Evolutionary conservation across 2,888 invertebrate genomes (phyloP).

Genomic region (Drosophila sordidula): DNA sequence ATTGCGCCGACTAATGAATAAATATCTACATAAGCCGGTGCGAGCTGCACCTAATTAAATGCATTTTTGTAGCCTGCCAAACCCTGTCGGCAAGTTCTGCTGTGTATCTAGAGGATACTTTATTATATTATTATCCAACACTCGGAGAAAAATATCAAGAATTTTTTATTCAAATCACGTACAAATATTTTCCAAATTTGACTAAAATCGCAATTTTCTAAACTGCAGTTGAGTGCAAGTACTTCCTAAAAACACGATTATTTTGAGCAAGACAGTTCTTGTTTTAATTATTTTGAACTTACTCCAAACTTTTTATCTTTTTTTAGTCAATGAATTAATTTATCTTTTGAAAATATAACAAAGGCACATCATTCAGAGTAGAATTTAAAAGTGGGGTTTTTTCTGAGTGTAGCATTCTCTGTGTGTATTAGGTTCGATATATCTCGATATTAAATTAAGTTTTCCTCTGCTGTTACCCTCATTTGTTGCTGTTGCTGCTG

Average conservation of each 20-base stretch:
- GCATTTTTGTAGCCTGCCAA: constrained; percentile 36
- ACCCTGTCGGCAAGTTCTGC: constrained; percentile 12
- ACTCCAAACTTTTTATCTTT: too few relatives aligned
- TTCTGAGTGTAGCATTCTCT: not conserved
- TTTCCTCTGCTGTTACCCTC: constrained; percentile 15
- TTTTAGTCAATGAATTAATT: too few relatives aligned
- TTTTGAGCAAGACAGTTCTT: too few relatives aligned
- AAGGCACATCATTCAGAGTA: too few relatives aligned
- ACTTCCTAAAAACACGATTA: too few relatives aligned
- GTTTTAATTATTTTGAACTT: too few relatives aligned
- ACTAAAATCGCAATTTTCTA: too few relatives aligned
- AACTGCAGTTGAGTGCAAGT: too few relatives aligned
- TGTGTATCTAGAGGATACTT: constrained; percentile 28
- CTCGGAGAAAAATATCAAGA: not conserved
- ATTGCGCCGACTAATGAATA: constrained; percentile 67
- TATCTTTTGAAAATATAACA: too few relatives aligned
- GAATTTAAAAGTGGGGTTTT: too few relatives aligned
- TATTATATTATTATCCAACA: constrained; percentile 26
- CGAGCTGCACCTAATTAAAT: constrained; percentile 48
- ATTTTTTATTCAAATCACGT: not conserved
- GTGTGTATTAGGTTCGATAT: constrained; percentile 12
- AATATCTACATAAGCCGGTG: constrained; percentile 48
- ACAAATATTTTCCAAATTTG: too few relatives aligned
- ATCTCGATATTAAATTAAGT: constrained; percentile 38
- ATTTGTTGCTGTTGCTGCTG: constrained; percentile 14